phyloP scores from a whole-genome alignment of 2,113 vertebrate genomes.

The Cygnus atratus region DNA sequence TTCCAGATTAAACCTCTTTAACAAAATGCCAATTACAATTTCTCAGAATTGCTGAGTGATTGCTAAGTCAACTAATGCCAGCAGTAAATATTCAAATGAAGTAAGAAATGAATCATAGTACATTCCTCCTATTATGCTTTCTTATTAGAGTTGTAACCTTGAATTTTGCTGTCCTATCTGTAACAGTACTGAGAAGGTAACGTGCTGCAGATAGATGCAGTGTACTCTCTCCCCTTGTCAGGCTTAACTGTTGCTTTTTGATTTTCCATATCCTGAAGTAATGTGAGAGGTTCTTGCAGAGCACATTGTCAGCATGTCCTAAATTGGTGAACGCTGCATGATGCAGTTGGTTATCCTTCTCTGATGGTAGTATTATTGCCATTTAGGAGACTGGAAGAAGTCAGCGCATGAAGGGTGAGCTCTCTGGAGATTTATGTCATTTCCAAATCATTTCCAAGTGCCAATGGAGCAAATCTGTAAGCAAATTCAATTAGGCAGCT shows the following conservation, averaged over 20 bases:
- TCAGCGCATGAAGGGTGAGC: background rate
- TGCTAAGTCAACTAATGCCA: background rate
- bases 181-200: background rate
- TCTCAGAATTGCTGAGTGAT: background rate
- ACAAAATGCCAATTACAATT: background rate
- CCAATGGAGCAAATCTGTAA: background rate
- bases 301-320: background rate
- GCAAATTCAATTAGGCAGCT: background rate
- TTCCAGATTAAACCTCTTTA: background rate
- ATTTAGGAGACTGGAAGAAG: background rate
- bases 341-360: background rate
- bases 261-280: background rate
- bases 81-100: background rate
- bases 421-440: background rate
- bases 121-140: background rate
- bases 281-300: background rate
- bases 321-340: accelerated
- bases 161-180: background rate
- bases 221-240: background rate
- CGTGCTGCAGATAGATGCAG: background rate
- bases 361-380: background rate
- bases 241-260: background rate
- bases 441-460: background rate
- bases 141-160: background rate
- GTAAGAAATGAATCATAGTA: background rate